Percentiles rank a stretch among this genome's conserved stretches.
phyloP scores from a whole-genome alignment of 1,140 invertebrate species.

The Ptiloglossa arizonensis region DNA sequence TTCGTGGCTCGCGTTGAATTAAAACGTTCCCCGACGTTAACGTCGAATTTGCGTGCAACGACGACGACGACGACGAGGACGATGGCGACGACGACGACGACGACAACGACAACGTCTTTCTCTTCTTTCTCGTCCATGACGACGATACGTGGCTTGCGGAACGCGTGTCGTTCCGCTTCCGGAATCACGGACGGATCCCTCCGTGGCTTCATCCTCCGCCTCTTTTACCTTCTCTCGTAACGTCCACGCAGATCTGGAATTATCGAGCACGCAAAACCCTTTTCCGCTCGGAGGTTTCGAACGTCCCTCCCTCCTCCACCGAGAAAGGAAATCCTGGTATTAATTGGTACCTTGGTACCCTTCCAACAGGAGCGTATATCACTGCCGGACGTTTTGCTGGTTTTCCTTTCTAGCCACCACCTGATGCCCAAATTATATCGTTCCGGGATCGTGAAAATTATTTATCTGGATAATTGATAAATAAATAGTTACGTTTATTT shows the following conservation, averaged over 20 bases:
- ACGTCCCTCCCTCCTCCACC: neutral
- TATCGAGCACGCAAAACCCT: slow-evolving; percentile 43
- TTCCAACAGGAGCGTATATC: neutral
- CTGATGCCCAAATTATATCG: too few relatives aligned
- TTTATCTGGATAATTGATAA: too few relatives aligned
- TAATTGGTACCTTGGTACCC: slow-evolving; percentile 33
- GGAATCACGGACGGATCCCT: slow-evolving; percentile 63
- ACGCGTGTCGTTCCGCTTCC: slow-evolving; percentile 60
- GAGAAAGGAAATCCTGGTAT: slow-evolving; percentile 33
- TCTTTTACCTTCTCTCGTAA: slow-evolving; percentile 28
- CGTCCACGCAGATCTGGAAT: slow-evolving; percentile 40
- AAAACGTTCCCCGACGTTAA: slow-evolving; percentile 78
- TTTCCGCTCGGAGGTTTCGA: slow-evolving; percentile 25
- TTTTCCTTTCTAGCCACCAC: too few relatives aligned
- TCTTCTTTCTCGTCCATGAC: neutral
- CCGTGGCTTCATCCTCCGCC: slow-evolving; percentile 31
- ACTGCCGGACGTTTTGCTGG: neutral
- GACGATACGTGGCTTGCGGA: slow-evolving; percentile 61
- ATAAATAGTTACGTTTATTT: too few relatives aligned
- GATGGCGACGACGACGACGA: slow-evolving; percentile 33
- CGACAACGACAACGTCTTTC: slow-evolving; percentile 21
- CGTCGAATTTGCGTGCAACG: slow-evolving; percentile 78
- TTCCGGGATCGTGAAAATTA: too few relatives aligned
- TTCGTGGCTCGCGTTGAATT: slow-evolving; percentile 74
- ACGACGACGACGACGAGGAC: too few relatives aligned